A percentile compares a stretch with the other conserved stretches of the same genome.
Conservation (phyloP, 2,888 invertebrate species). For the Neocrepidodera transversa region DNA sequence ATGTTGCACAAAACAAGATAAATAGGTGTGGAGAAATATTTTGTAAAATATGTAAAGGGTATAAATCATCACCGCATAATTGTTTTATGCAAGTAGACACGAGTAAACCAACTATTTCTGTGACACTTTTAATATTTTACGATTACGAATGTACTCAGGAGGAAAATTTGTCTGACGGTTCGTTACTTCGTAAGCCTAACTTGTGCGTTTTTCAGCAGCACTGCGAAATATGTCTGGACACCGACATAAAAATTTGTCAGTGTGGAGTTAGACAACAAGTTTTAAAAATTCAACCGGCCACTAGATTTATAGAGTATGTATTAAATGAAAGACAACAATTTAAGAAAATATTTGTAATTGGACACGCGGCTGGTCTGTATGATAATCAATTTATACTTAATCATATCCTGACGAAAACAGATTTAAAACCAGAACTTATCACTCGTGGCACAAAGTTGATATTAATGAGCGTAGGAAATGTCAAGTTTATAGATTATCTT, state of each 20-base stretch:
- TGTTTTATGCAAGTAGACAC: conserved; percentile 31
- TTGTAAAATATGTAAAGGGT: conserved; percentile 29
- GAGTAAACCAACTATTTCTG: conserved; percentile 6
- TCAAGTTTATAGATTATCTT: conserved; percentile 45
- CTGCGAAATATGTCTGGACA: conserved; percentile 11
- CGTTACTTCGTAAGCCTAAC: conserved; percentile 33
- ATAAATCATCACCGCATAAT: conserved; percentile 15
- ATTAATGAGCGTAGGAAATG: conserved; percentile 27
- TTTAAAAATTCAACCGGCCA: background rate
- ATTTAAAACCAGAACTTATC: conserved; percentile 24
- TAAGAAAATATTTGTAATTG: conserved; percentile 23
- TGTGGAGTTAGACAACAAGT: background rate
- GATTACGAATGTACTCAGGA: conserved; percentile 39
- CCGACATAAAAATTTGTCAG: background rate
- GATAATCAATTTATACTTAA: conserved; percentile 24
- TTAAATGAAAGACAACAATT: conserved; percentile 2
- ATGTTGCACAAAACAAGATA: background rate
- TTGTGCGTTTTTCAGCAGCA: conserved; percentile 31
- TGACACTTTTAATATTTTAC: conserved; percentile 37
- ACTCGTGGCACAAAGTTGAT: conserved; percentile 33
- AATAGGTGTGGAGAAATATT: background rate
- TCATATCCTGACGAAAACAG: conserved; percentile 19
- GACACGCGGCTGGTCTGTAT: conserved; percentile 12
- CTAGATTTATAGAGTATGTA: background rate
- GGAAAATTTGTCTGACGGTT: conserved; percentile 8